A percentile compares a stretch with the other conserved stretches of the same genome.
Evolutionary conservation across 2,797 vertebrate species (phyloP).

Genomic region (Hirundo rustica): DNA sequence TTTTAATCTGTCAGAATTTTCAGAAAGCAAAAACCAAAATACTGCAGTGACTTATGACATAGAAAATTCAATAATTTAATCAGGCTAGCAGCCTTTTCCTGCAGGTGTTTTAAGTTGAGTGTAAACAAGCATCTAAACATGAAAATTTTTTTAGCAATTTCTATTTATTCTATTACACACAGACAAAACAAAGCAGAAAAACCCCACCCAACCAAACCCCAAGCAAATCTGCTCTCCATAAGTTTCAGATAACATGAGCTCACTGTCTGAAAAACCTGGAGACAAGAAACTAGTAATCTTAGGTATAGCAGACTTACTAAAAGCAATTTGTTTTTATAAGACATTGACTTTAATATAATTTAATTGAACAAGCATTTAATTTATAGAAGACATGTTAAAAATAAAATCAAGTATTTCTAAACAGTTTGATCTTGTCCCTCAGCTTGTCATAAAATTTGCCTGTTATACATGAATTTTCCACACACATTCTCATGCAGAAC

Average conservation of each 20-base stretch:
- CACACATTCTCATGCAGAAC: neutral
- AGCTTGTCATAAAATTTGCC: neutral
- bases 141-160: neutral
- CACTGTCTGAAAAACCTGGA: neutral
- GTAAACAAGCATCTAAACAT: neutral
- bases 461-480: neutral
- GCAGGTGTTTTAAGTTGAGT: neutral
- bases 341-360: neutral
- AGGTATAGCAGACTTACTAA: neutral
- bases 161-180: neutral
- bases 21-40: neutral
- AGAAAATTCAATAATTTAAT: neutral
- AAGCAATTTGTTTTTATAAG: neutral
- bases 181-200: neutral
- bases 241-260: neutral
- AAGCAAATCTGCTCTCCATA: neutral
- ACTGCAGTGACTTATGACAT: neutral
- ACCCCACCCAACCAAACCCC: rapidly evolving
- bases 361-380: neutral
- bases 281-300: neutral
- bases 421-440: neutral
- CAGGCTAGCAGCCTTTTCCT: neutral
- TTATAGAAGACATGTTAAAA: neutral
- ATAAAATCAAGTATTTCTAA: neutral
- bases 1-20: neutral